Percentiles rank a stretch among this genome's conserved stretches.
Evolutionary conservation across 2,888 invertebrate species (phyloP).

Genomic region (Drosophila conformis): DNA sequence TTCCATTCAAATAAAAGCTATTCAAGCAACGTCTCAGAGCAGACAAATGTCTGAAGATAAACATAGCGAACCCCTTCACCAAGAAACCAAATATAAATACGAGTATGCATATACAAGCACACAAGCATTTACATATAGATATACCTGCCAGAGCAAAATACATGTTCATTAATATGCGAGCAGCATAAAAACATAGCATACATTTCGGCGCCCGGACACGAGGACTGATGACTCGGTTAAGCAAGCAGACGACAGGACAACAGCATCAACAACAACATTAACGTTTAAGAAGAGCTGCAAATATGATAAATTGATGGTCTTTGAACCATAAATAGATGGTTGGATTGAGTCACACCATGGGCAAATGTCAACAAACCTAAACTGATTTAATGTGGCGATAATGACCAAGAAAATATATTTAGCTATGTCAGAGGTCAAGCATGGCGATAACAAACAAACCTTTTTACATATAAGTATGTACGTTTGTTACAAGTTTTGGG

Average conservation of each 20-base stretch:
- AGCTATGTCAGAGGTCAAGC: constrained; percentile 21
- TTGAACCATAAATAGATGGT: constrained; percentile 47
- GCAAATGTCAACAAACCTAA: constrained; percentile 27
- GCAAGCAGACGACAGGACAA: constrained; percentile 2
- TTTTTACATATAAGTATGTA: constrained; percentile 24
- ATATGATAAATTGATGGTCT: constrained; percentile 65
- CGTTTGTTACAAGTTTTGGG: constrained; percentile 19
- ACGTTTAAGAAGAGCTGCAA: constrained; percentile 52
- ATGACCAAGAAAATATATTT: constrained; percentile 37
- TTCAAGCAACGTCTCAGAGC: neutral
- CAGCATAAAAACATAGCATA: constrained; percentile 22
- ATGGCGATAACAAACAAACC: constrained; percentile 26
- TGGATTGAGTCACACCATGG: constrained; percentile 9
- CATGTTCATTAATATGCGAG: constrained; percentile 61
- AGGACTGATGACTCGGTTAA: constrained; percentile 14
- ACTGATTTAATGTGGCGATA: constrained; percentile 46
- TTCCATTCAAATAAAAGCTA: neutral
- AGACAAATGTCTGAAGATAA: neutral
- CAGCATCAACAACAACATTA: constrained; percentile 20
- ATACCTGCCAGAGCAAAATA: constrained; percentile 4
- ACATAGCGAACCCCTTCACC: neutral
- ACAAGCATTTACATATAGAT: neutral
- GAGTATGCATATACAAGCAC: neutral
- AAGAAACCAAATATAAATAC: neutral
- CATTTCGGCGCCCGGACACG: constrained; percentile 11